phyloP scores from a whole-genome alignment of 2,113 vertebrate species.

The Lophius piscatorius region DNA sequence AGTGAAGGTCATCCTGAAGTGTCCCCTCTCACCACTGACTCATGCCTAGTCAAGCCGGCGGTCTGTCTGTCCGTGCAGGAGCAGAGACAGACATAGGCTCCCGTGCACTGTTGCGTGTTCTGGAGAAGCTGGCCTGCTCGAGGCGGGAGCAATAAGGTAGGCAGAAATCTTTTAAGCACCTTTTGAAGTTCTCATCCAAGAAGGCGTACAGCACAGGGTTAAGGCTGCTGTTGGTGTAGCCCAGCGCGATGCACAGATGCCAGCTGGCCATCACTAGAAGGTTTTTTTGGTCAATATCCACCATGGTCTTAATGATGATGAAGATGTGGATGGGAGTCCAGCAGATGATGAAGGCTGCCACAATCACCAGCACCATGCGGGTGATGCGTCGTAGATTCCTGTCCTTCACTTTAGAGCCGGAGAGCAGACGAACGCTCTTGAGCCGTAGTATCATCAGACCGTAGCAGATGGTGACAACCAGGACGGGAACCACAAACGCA shows the following conservation, averaged over 20 bases:
- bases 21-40: conserved; percentile 43
- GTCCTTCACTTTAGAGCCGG: conserved; percentile 96
- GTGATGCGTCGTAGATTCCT: conserved; percentile 93
- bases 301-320: conserved; percentile 92
- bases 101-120: conserved; percentile 75
- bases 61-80: conserved; percentile 67
- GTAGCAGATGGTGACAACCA: conserved; percentile 96
- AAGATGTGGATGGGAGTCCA: conserved; percentile 99
- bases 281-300: conserved; percentile 87
- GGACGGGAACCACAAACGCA: conserved; percentile 91
- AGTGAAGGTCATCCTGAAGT: conserved; percentile 68
- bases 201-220: conserved; percentile 96
- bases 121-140: conserved; percentile 87
- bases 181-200: conserved; percentile 96
- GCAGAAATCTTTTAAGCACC: conserved; percentile 95
- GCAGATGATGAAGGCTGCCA: conserved; percentile 95
- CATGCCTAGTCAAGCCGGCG: conserved; percentile 85
- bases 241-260: conserved; percentile 95
- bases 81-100: conserved; percentile 86
- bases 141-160: conserved; percentile 78
- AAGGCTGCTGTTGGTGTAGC: conserved; percentile 97
- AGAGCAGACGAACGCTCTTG: conserved; percentile 93
- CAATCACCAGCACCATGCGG: conserved; percentile 96
- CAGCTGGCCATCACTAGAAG: conserved; percentile 88
- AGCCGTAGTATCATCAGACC: conserved; percentile 94